Conservation (phyloP, 2,113 vertebrate species). For the Anser brachyrhynchus region DNA sequence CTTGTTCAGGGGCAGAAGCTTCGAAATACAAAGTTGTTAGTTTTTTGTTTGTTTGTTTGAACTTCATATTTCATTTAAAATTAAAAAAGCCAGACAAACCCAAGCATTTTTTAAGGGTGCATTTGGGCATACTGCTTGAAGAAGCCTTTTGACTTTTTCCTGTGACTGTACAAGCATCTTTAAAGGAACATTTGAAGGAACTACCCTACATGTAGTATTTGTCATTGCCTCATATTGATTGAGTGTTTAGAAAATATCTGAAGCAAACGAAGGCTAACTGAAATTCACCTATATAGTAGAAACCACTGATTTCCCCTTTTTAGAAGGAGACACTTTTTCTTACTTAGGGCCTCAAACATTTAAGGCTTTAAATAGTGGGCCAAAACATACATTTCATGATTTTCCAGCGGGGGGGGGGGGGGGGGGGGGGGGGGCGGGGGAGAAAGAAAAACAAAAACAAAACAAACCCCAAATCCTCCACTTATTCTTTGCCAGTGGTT, state of each 20-base stretch:
- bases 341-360: not conserved
- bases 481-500: not conserved
- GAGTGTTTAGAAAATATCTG: conserved; percentile 1
- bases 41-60: no score
- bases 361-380: not conserved
- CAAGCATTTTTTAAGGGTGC: not conserved
- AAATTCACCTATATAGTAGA: not conserved
- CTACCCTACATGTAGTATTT: not conserved
- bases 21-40: conserved; percentile 14
- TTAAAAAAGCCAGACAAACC: not conserved
- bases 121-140: not conserved
- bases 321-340: not conserved
- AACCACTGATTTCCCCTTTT: not conserved
- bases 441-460: not conserved
- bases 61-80: no score
- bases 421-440: not conserved
- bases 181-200: not conserved
- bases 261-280: not conserved
- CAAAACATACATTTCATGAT: conserved; percentile 27
- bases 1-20: not conserved
- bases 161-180: not conserved
- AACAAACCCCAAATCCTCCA: not conserved
- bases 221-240: not conserved
- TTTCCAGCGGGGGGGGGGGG: not conserved
- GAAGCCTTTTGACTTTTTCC: not conserved